Evolutionary conservation across 2,888 invertebrate genomes (phyloP).

Genomic region (Caradrina kadenii): DNA sequence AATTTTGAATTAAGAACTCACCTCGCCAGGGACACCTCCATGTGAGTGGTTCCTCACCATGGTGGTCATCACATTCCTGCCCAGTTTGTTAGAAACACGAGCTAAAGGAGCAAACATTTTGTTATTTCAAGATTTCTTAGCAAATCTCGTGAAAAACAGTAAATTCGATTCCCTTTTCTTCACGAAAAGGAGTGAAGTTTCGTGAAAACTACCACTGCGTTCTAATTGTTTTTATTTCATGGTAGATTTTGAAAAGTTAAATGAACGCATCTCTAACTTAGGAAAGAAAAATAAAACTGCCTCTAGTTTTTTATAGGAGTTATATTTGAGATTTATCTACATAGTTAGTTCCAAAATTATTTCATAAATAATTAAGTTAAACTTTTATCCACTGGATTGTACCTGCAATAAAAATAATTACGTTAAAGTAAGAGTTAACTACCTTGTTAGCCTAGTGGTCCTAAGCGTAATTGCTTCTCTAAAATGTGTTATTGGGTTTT

Average conservation of each 20-base stretch:
- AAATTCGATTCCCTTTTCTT: conserved; percentile 71
- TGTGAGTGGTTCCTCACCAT: conserved; percentile 84
- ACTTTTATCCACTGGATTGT: conserved; percentile 8
- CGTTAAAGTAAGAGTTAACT: background rate
- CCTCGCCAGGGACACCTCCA: conserved; percentile 87
- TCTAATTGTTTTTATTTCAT: conserved; percentile 57
- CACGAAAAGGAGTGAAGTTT: conserved; percentile 40
- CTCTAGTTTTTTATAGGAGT: conserved; percentile 31
- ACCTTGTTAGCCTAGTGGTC: no score
- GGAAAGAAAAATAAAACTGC: conserved; percentile 62
- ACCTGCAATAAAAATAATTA: conserved; percentile 51
- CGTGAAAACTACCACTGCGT: conserved; percentile 76
- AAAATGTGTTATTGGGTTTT: no score
- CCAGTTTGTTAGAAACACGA: conserved; percentile 82
- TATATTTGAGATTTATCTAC: conserved; percentile 67
- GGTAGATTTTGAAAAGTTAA: conserved; percentile 66
- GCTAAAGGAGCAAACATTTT: conserved; percentile 84
- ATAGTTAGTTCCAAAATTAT: conserved; percentile 45
- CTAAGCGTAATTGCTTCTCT: no score
- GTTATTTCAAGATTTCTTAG: conserved; percentile 55
- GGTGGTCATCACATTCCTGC: conserved; percentile 85
- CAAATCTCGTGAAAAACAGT: conserved; percentile 61
- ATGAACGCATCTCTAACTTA: conserved; percentile 70
- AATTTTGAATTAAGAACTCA: conserved; percentile 75
- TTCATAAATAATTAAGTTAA: conserved; percentile 32